Evolutionary conservation across 2,888 invertebrate species (phyloP).

Genomic region (Lordiphosa fenestrarum): DNA sequence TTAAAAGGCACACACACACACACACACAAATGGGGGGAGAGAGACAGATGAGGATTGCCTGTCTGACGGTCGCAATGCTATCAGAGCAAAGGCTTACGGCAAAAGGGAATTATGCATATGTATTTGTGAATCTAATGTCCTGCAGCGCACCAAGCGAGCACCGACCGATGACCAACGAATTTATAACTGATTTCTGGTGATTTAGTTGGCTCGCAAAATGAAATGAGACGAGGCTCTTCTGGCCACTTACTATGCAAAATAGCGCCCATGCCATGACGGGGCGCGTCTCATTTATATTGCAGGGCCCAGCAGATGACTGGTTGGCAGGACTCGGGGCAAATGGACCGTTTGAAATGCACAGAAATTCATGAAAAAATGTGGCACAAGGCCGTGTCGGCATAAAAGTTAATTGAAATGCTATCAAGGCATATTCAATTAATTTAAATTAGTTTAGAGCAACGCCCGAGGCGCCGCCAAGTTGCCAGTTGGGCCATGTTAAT

Average conservation of each 20-base stretch:
- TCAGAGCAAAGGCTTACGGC: conserved; percentile 46
- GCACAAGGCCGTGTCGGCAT: conserved; percentile 45
- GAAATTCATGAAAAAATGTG: conserved; percentile 39
- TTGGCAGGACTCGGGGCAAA: conserved; percentile 10
- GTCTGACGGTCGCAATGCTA: conserved; percentile 36
- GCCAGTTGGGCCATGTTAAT: conserved; percentile 53
- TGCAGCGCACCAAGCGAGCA: conserved; percentile 31
- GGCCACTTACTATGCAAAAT: conserved; percentile 60
- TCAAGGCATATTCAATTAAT: conserved; percentile 75
- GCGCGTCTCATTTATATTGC: conserved; percentile 52
- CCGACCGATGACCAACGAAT: conserved; percentile 47
- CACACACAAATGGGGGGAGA: conserved; percentile 10
- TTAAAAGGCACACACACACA: conserved; percentile 48
- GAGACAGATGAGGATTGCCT: conserved; percentile 5
- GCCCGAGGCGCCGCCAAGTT: conserved; percentile 35
- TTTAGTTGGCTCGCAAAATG: conserved; percentile 63
- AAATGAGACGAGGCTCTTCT: conserved; percentile 47
- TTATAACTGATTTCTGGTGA: conserved; percentile 75
- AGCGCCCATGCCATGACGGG: conserved; percentile 45
- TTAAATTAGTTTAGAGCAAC: conserved; percentile 65
- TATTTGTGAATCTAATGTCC: conserved; percentile 69
- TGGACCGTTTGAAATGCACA: conserved; percentile 48
- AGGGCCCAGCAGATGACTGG: conserved; percentile 23
- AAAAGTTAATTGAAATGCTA: conserved; percentile 72
- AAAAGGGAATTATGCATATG: conserved; percentile 75